Percentiles rank a stretch among this genome's conserved stretches.
phyloP scores from a whole-genome alignment of 2,888 invertebrate genomes.

The Agriopis aurantiaria region DNA sequence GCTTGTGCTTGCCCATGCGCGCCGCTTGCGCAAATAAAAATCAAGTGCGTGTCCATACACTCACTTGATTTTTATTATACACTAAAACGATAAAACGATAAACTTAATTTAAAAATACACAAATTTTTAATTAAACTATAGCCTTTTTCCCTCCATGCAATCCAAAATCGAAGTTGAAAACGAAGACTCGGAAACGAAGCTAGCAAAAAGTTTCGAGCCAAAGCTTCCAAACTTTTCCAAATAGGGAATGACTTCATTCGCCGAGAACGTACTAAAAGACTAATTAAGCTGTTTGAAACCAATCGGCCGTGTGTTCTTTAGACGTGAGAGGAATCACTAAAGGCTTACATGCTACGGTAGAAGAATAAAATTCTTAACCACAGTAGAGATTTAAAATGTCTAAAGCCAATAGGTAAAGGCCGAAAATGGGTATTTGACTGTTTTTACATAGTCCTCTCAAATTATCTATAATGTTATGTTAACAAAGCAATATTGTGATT shows the following conservation, averaged over 20 bases:
- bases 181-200: conserved; percentile 10
- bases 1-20: too few relatives aligned
- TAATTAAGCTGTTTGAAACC: conserved; percentile 36
- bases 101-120: neutral
- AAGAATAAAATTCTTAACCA: conserved; percentile 9
- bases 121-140: conserved; percentile 11
- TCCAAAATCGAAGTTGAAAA: conserved; percentile 15
- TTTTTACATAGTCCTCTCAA: too few relatives aligned
- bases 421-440: too few relatives aligned
- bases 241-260: conserved; percentile 35
- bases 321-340: conserved; percentile 26
- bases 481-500: too few relatives aligned
- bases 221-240: conserved; percentile 27
- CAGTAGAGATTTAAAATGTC: neutral
- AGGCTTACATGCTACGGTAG: conserved; percentile 9
- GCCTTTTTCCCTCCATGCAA: neutral
- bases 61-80: too few relatives aligned
- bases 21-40: too few relatives aligned
- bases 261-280: conserved; percentile 33
- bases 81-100: too few relatives aligned
- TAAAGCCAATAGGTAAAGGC: too few relatives aligned
- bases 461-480: too few relatives aligned
- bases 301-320: conserved; percentile 31
- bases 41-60: too few relatives aligned
- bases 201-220: conserved; percentile 19